phyloP scores from a whole-genome alignment of 2,888 invertebrate species.

The Callyntrura sp. region DNA sequence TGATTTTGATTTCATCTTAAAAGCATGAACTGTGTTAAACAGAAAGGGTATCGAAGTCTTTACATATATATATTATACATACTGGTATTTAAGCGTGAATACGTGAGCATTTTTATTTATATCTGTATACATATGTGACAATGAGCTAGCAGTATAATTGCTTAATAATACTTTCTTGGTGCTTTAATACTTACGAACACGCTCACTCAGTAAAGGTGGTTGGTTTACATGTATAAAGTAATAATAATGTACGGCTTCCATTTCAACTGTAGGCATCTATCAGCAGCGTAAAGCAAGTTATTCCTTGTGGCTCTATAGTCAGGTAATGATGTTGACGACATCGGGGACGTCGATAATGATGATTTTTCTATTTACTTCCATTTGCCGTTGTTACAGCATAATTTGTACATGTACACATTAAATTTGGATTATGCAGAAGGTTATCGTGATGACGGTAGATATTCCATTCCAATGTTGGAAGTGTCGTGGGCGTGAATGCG shows the following conservation, averaged over 20 bases:
- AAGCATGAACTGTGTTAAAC: slow-evolving; percentile 45
- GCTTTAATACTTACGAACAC: slow-evolving; percentile 9
- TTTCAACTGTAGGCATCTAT: no score
- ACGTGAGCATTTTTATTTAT: background rate
- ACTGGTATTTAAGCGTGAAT: background rate
- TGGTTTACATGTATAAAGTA: background rate
- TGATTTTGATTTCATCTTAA: slow-evolving; percentile 68
- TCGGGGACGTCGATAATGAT: slow-evolving; percentile 16
- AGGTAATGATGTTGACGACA: slow-evolving; percentile 41
- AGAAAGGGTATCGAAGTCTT: slow-evolving; percentile 3
- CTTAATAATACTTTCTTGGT: slow-evolving; percentile 40
- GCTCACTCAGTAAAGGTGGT: background rate
- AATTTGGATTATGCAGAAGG: slow-evolving; percentile 21
- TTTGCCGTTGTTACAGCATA: slow-evolving; percentile 47
- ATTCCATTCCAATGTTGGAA: background rate
- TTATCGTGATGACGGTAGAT: slow-evolving; percentile 21
- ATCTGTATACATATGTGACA: background rate
- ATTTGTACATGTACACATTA: background rate
- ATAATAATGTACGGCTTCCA: slow-evolving; percentile 46
- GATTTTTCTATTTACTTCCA: slow-evolving; percentile 34
- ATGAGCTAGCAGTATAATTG: slow-evolving; percentile 55
- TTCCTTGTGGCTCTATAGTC: background rate
- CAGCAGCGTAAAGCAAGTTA: slow-evolving; percentile 2
- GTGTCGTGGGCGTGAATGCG: slow-evolving; percentile 32
- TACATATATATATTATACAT: no score